phyloP scores from a whole-genome alignment of 2,113 vertebrate genomes.

The Malurus melanocephalus region DNA sequence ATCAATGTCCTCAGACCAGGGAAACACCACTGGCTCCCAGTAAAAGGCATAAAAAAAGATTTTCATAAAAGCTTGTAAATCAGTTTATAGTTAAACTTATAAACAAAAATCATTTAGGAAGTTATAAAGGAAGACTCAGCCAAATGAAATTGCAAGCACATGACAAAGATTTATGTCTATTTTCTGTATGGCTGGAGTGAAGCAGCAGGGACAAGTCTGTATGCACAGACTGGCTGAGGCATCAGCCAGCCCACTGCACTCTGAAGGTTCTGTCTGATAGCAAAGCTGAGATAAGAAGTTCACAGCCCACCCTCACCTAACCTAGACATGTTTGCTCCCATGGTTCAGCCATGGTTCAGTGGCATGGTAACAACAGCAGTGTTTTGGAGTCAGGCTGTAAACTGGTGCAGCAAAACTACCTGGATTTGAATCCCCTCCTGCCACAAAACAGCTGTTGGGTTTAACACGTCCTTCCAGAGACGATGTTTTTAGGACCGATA shows the following conservation, averaged over 20 bases:
- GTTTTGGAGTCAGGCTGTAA: neutral
- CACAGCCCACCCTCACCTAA: neutral
- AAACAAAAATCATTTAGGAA: neutral
- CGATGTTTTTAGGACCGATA: neutral
- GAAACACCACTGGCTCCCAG: neutral
- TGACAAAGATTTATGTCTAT: neutral
- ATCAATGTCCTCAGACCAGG: neutral
- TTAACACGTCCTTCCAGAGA: neutral
- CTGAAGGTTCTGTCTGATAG: neutral
- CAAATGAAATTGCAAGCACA: neutral
- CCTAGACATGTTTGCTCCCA: fast-evolving
- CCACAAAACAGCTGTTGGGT: neutral
- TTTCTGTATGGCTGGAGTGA: neutral
- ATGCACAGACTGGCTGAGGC: neutral
- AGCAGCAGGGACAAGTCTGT: neutral
- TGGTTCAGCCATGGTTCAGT: neutral
- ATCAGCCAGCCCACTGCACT: neutral
- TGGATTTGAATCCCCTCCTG: neutral
- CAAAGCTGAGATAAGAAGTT: neutral
- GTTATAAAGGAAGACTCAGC: neutral
- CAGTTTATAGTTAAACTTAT: neutral
- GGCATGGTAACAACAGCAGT: fast-evolving
- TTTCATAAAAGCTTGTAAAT: neutral
- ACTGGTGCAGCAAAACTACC: neutral
- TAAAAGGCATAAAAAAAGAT: neutral